A percentile compares a stretch with the other conserved stretches of the same genome.
Conservation (phyloP, 2,888 invertebrate genomes). For the Lithophane leautieri region DNA sequence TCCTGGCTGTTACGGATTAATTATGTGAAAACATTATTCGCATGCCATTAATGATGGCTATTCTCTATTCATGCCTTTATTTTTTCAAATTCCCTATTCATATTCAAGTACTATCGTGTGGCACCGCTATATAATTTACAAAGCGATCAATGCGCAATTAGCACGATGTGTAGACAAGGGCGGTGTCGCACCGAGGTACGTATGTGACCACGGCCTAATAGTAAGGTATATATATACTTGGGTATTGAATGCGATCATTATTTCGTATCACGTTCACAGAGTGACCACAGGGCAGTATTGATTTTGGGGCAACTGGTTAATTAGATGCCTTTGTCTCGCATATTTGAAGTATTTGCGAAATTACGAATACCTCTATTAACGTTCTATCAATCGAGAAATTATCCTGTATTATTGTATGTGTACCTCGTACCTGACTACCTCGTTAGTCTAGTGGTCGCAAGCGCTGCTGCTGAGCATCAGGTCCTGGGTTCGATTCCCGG, state of each 20-base stretch:
- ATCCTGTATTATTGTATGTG: neutral
- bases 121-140: conserved; percentile 52
- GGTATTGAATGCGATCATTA: conserved; percentile 72
- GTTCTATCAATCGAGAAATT: neutral
- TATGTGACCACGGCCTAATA: conserved; percentile 37
- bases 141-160: conserved; percentile 62
- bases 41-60: too few species aligned
- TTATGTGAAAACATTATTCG: too few species aligned
- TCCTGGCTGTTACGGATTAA: neutral
- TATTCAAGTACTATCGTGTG: conserved; percentile 30
- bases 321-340: conserved; percentile 71
- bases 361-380: conserved; percentile 42
- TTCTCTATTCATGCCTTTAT: neutral
- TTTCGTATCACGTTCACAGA: conserved; percentile 78
- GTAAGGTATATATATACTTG: conserved; percentile 35
- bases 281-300: conserved; percentile 72
- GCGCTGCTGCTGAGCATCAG: neutral
- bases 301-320: conserved; percentile 75
- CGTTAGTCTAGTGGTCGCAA: neutral
- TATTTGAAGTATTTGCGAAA: conserved; percentile 36
- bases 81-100: conserved; percentile 30
- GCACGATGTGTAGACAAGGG: conserved; percentile 45
- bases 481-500: neutral
- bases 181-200: conserved; percentile 12
- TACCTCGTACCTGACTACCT: too few species aligned